Base-by-base conservation (phyloP, 1,140 invertebrate species). In the Gonioctena quinquepunctata region DNA sequence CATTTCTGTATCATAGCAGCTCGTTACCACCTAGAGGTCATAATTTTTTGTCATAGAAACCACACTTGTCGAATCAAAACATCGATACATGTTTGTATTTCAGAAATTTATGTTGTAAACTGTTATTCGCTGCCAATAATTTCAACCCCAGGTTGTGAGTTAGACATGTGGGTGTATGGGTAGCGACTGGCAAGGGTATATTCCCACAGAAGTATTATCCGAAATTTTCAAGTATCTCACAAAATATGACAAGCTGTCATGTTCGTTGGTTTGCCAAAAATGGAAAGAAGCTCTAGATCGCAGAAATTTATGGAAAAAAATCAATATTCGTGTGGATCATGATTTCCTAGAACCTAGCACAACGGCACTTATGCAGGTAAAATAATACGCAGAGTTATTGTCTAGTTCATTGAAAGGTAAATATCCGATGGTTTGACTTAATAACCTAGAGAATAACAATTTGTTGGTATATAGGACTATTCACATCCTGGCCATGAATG, bases 181-280 rank as follows among this genome's bases (percentile, higher is more conserved):
- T 91, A 66, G 91, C 91, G 18, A 91, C 93, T 82, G 90, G 92
- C 71, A 84, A 91, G 76, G 84, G 90, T 0, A 84, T 84, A 66
- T 77, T 18, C 77, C 75, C 19, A 25, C 48, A 16, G 73, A 73
- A 42, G 13, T 72, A 33, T 26, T 78, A 18, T 50, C 66, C 13
- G 22, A 73, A 27, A 68, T 78, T 18, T 77, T 71, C 56, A 61
- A 64, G 18, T 69, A 67, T 50, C 50, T 78, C 26, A 49, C 75
- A 2, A 69, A 71, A 54, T 16, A 64, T 27, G 77, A 76, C 27
- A 68, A 68, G n/a, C 56, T 78, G 8, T 61, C 73, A 16, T 78
- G 75, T 48, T 68, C 63, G 11, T 59, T 73, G 33, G 71, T 71
- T 8, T 78, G 73, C 48, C 26, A 54, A 7, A 52, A 54, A 56